phyloP scores from a whole-genome alignment of 2,888 invertebrate genomes.

The Sinhomidia bicolor region DNA sequence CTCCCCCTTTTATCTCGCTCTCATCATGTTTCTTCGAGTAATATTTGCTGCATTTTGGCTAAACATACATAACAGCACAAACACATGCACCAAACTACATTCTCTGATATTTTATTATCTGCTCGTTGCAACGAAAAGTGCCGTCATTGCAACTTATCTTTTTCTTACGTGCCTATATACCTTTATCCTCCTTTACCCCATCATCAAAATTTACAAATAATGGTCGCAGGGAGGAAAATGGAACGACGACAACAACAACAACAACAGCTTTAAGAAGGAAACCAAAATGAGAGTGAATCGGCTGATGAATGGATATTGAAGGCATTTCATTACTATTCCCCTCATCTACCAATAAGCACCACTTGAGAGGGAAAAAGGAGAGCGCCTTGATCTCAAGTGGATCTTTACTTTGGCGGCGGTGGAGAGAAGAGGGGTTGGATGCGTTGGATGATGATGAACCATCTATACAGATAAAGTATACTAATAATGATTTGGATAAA shows the following conservation, averaged over 20 bases:
- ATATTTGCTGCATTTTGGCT: neutral
- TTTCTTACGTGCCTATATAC: neutral
- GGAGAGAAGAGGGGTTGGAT: neutral
- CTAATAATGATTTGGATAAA: no score
- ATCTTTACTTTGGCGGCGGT: neutral
- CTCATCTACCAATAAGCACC: conserved; percentile 51
- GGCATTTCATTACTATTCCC: conserved; percentile 56
- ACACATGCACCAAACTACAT: no score
- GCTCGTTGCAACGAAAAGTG: conserved; percentile 13
- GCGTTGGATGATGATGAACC: neutral
- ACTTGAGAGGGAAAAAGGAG: conserved; percentile 45
- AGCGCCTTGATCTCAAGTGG: conserved; percentile 36
- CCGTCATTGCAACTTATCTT: conserved; percentile 52
- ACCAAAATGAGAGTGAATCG: conserved; percentile 9
- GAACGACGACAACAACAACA: neutral
- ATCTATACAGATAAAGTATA: no score
- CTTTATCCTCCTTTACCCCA: neutral
- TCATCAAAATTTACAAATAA: conserved; percentile 67
- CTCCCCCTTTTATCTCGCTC: conserved; percentile 2
- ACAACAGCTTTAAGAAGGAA: neutral
- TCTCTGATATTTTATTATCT: no score
- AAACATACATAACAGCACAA: no score
- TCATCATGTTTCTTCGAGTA: neutral
- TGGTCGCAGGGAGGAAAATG: conserved; percentile 44
- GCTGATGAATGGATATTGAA: neutral